phyloP scores from a whole-genome alignment of 2,797 vertebrate species.

The Helarctos malayanus region DNA sequence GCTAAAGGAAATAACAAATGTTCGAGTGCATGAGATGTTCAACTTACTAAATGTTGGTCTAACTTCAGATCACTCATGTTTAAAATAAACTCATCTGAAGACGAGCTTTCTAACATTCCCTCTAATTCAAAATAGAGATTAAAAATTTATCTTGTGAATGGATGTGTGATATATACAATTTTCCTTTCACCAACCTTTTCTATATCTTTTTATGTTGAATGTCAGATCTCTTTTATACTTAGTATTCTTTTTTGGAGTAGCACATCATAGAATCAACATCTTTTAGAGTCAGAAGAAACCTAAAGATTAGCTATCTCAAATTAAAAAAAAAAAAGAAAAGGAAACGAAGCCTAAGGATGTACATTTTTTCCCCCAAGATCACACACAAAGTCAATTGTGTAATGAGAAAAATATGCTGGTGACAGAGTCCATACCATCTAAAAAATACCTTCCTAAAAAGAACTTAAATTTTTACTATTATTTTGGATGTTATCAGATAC shows the following conservation, averaged over 20 bases:
- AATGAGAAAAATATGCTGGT: neutral
- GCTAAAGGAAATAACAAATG: constrained; percentile 16
- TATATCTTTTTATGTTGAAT: neutral
- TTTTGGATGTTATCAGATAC: neutral
- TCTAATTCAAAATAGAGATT: constrained; percentile 13
- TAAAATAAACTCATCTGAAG: constrained; percentile 29
- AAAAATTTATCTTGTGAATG: neutral
- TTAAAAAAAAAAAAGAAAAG: neutral
- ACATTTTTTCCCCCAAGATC: neutral
- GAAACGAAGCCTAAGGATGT: neutral
- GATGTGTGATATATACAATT: neutral
- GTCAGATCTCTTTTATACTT: neutral
- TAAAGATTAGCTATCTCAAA: neutral
- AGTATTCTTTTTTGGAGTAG: neutral
- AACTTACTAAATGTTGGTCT: neutral
- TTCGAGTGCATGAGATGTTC: neutral
- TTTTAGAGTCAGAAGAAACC: constrained; percentile 23
- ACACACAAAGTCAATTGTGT: neutral
- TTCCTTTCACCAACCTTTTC: neutral
- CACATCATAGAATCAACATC: neutral
- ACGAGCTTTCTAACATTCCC: neutral
- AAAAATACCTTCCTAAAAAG: neutral
- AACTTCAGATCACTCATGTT: neutral
- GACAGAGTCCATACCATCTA: neutral
- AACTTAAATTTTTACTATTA: neutral